Evolutionary conservation across 2,888 invertebrate species (phyloP).

Genomic region (Globia sparganii): DNA sequence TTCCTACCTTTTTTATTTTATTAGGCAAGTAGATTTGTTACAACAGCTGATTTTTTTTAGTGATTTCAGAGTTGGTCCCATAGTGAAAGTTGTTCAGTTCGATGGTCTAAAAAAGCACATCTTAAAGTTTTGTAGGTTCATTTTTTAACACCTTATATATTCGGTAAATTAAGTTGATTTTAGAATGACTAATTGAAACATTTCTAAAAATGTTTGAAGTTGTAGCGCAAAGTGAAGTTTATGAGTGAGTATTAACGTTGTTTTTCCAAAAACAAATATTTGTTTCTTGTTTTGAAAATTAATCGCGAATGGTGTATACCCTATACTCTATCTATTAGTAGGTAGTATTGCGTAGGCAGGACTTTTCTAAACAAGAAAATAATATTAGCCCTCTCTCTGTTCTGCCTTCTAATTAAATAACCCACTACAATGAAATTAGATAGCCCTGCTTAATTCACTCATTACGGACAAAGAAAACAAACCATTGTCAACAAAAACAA

Average conservation of each 20-base stretch:
- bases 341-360: neutral
- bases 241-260: neutral
- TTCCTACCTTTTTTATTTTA: too few species aligned
- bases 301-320: neutral
- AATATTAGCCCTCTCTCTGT: conserved; percentile 13
- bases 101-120: too few species aligned
- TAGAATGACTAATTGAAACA: neutral
- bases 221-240: neutral
- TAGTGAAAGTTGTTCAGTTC: too few species aligned
- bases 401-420: conserved; percentile 38
- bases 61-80: too few species aligned
- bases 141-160: too few species aligned
- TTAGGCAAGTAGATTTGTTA: too few species aligned
- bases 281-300: neutral
- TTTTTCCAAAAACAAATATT: neutral
- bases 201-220: neutral
- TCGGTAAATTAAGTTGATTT: neutral
- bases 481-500: conserved; percentile 41
- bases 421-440: conserved; percentile 43
- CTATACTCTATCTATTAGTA: neutral
- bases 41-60: too few species aligned
- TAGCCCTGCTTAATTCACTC: conserved; percentile 37
- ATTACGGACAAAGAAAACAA: conserved; percentile 44
- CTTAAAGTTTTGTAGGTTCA: too few species aligned
- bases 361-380: conserved; percentile 1